These are phyloP conservation scores for Ataeniobius toweri DNA, from an alignment of 2,797 vertebrate genomes.

Conservation along the genomic window DNA sequence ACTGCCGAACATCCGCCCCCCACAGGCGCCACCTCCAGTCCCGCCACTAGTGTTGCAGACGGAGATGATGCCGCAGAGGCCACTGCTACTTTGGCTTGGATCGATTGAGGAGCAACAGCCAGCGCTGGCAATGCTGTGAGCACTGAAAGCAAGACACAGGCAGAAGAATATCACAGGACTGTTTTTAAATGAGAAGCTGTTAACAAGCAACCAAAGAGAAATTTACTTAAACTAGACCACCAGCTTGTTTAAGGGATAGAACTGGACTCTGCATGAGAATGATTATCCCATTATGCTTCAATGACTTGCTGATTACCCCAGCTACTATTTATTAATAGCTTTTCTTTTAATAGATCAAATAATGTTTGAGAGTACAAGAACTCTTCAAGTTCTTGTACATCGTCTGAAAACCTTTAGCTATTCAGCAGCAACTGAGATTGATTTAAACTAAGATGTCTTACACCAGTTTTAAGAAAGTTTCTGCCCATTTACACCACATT, in stretches of 20 bases:
- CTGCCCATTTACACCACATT: no score
- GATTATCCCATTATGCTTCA: neutral
- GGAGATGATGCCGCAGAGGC: slow-evolving; percentile 30
- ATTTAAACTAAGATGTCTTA: no score
- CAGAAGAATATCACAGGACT: neutral
- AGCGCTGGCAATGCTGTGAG: slow-evolving; percentile 89
- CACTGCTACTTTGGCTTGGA: slow-evolving; percentile 66
- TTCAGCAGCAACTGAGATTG: no score
- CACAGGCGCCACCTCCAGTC: slow-evolving; percentile 51
- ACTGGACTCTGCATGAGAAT: neutral
- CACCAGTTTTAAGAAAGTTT: no score
- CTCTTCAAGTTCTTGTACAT: no score
- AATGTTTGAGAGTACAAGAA: no score
- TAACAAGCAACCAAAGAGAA: no score
- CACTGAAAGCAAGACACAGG: slow-evolving; percentile 71
- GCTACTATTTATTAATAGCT: no score
- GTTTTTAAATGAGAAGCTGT: neutral
- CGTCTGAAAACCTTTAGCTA: no score
- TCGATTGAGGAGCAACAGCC: slow-evolving; percentile 78
- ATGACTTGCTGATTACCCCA: no score
- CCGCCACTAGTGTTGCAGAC: slow-evolving; percentile 41
- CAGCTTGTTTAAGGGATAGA: neutral
- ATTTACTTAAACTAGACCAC: neutral
- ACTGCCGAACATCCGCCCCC: slow-evolving; percentile 59
- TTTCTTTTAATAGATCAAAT: no score